Evolutionary conservation across 2,113 vertebrate species (phyloP).

Genomic region (Macaca nemestrina): DNA sequence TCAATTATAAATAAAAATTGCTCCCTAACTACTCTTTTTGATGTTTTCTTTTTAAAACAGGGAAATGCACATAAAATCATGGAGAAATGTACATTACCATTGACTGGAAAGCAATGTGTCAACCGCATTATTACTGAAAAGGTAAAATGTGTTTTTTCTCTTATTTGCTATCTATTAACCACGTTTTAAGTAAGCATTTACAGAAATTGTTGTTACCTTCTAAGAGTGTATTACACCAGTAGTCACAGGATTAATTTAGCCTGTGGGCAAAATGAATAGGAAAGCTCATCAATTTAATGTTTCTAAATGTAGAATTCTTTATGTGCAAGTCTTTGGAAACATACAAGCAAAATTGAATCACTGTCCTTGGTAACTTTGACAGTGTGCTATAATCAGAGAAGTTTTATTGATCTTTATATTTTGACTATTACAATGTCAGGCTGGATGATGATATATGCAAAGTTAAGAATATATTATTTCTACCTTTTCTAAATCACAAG

Average conservation of each 20-base stretch:
- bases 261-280: background rate
- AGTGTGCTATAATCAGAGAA: background rate
- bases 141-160: conserved; percentile 83
- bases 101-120: conserved; percentile 97
- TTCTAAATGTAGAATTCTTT: conserved; percentile 24
- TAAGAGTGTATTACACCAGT: background rate
- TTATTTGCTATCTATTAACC: background rate
- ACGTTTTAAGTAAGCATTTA: background rate
- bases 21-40: conserved; percentile 16
- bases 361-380: background rate
- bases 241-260: background rate
- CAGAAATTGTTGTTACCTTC: background rate
- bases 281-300: background rate
- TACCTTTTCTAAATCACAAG: background rate
- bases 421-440: background rate
- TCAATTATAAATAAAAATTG: conserved; percentile 28
- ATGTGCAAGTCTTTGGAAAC: background rate
- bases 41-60: conserved; percentile 83
- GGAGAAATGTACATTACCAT: conserved; percentile 93
- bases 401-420: background rate
- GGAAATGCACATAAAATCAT: conserved; percentile 96
- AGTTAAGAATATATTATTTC: background rate
- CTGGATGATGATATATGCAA: background rate
- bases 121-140: conserved; percentile 98
- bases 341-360: background rate